Evolutionary conservation across 2,113 vertebrate genomes (phyloP).

Genomic region (Rostratula benghalensis): DNA sequence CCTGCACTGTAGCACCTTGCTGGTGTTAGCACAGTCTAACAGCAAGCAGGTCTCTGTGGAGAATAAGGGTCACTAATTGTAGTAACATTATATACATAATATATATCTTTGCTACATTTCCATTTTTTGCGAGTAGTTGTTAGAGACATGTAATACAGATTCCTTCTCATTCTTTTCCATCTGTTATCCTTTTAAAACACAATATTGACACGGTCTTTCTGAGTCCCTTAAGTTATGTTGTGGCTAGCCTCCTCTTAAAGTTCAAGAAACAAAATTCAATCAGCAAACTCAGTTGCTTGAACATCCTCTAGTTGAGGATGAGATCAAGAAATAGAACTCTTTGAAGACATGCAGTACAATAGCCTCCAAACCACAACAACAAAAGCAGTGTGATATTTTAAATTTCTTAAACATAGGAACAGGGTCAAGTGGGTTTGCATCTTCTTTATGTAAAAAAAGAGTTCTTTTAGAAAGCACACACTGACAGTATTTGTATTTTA

Average conservation of each 20-base stretch:
- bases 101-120: not conserved
- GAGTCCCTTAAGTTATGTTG: not conserved
- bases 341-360: not conserved
- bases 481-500: not conserved
- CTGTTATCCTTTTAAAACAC: not conserved
- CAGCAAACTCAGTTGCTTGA: not conserved
- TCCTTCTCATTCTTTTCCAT: not conserved
- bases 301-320: not conserved
- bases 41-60: accelerated
- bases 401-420: not conserved
- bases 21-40: not conserved
- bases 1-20: not conserved
- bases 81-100: not conserved
- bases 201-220: not conserved
- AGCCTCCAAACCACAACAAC: not conserved
- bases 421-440: not conserved
- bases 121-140: not conserved
- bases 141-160: not conserved
- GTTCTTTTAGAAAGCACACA: not conserved
- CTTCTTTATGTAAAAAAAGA: not conserved
- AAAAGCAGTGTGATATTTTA: not conserved
- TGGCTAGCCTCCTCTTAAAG: not conserved
- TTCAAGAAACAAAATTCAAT: not conserved
- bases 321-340: not conserved
- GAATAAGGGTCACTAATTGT: not conserved